A percentile compares a stretch with the other conserved stretches of the same genome.
Evolutionary conservation across 2,888 invertebrate species (phyloP).

Genomic region (Ptilodon capucinus): DNA sequence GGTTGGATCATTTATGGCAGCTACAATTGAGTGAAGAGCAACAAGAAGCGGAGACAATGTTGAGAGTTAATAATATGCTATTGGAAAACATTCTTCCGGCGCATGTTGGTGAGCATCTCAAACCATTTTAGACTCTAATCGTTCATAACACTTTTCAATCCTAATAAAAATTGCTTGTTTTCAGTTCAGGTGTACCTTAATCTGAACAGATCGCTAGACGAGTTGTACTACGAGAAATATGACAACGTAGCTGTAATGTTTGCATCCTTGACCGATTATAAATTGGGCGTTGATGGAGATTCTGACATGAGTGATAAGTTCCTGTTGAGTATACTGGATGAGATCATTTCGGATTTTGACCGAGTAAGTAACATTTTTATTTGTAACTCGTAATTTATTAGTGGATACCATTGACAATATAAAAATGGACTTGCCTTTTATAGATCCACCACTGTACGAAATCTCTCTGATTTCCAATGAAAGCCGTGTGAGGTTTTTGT

Average conservation of each 20-base stretch:
- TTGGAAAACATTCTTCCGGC: slow-evolving; percentile 96
- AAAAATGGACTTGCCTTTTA: no score
- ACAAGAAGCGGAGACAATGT: slow-evolving; percentile 92
- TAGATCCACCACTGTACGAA: no score
- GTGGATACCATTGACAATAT: no score
- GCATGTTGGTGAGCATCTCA: slow-evolving; percentile 89
- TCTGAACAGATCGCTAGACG: slow-evolving; percentile 86
- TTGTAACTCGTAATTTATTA: no score
- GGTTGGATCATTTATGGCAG: slow-evolving; percentile 90
- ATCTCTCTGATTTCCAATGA: no score
- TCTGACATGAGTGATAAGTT: slow-evolving; percentile 85
- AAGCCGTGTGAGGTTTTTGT: no score
- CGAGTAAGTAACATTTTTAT: slow-evolving; percentile 80
- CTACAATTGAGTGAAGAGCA: slow-evolving; percentile 90
- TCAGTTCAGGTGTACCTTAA: slow-evolving; percentile 91
- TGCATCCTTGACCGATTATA: slow-evolving; percentile 94
- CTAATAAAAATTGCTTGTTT: slow-evolving; percentile 30
- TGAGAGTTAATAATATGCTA: slow-evolving; percentile 93
- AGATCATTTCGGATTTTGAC: slow-evolving; percentile 97
- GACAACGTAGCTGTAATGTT: slow-evolving; percentile 97
- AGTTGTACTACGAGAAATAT: slow-evolving; percentile 94
- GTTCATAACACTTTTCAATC: background rate
- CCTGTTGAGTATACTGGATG: slow-evolving; percentile 90
- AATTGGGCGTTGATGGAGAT: slow-evolving; percentile 84
- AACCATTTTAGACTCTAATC: background rate